Evolutionary conservation across 1,140 invertebrate species (phyloP), one percentile per base, ranked within the genome.

Genomic region (Bilobella aurantiaca): DNA sequence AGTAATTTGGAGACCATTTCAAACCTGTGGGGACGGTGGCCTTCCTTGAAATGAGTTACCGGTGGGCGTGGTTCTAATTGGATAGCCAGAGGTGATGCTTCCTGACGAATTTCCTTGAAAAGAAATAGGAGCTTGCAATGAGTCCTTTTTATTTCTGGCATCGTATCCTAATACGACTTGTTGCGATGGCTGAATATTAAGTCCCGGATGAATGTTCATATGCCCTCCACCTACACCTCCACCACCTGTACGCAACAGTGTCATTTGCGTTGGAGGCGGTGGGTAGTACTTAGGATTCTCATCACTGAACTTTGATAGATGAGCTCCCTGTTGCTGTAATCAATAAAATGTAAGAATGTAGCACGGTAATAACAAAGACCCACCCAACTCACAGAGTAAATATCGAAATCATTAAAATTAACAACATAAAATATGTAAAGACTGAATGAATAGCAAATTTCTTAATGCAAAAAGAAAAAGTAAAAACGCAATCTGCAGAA

Each of bases 41-140:
- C 69, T 67, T 2, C 56, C 58, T 60, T 67, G 69, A 53, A 60
- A 67, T 18, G 69, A 62, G 2, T 65, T 58, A 21, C n/a, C 61
- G 3, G 59, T 47, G 2, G 69, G 69, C 49, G 65, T 64, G 2
- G 67, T 69, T 34, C 70, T 27, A 25, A 72, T 72, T 14, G 70
- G 70, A 62, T 67, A 72, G 1, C 70, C 70, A 2, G 67, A 69
- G n/a, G 70, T 72, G 18, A 72, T 72, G 25, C 70, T 62, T 28
- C 70, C 70, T 28, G 58, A 27, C 30, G 49, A 23, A 12, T 12
- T 5, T 53, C 49, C 49, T 23, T 53, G 34, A 8, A 42, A 42
- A 42, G 8, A 8, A 42, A 42, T 12, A 42, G n/a, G n/a, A n/a
- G n/a, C n/a, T n/a, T n/a, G n/a, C n/a, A n/a, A n/a, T n/a, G n/a